Conservation (phyloP, 53 echinoderm and acorn worm species). For the Patiria pectinifera region DNA sequence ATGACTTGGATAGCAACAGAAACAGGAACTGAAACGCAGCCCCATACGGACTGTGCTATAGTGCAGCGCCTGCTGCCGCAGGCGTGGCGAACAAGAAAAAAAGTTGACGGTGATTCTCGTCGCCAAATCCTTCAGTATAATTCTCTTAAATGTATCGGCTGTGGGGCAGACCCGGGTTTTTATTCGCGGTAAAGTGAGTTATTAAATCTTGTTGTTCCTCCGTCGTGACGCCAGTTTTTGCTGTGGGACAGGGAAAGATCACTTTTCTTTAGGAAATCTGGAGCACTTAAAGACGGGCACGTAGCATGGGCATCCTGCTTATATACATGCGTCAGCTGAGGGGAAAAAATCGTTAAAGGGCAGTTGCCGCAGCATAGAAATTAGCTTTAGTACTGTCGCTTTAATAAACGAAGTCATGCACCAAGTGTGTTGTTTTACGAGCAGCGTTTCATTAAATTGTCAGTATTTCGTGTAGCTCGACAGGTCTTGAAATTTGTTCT, state of each 20-base stretch:
- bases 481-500: neutral
- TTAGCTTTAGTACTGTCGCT: neutral
- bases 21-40: neutral
- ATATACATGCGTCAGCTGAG: neutral
- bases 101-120: conserved; percentile 45
- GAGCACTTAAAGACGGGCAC: conserved; percentile 27
- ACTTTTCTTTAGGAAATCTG: conserved; percentile 55
- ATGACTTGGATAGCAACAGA: neutral
- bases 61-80: neutral
- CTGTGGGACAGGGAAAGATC: conserved; percentile 56
- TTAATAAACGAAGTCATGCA: neutral
- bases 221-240: conserved; percentile 62
- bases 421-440: neutral
- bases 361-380: neutral
- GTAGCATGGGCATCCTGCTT: neutral
- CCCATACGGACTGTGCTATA: neutral
- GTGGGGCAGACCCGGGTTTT: conserved; percentile 34
- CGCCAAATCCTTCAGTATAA: conserved; percentile 48
- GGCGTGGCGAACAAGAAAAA: neutral
- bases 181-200: conserved; percentile 53
- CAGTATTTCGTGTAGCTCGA: neutral
- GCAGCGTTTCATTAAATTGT: neutral
- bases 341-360: conserved; percentile 8
- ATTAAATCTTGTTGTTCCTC: conserved; percentile 45
- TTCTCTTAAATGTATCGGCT: conserved; percentile 55